phyloP scores from a whole-genome alignment of 2,113 vertebrate genomes.

The Heloderma charlesbogerti region DNA sequence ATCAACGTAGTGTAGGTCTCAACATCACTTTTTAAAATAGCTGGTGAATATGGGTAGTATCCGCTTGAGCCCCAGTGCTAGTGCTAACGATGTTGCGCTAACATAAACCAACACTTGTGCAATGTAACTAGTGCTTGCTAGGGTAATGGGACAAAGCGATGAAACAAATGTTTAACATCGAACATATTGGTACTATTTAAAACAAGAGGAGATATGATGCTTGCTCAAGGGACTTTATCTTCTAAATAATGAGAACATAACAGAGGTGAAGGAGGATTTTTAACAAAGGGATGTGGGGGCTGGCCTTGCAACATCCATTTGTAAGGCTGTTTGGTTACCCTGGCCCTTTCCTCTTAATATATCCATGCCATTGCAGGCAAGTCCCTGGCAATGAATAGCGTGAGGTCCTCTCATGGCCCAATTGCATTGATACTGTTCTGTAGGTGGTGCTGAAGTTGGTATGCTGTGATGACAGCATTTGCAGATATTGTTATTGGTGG shows the following conservation, averaged over 20 bases:
- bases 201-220: not conserved
- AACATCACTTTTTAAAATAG: not conserved
- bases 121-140: too few relatives aligned
- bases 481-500: conserved; percentile 52
- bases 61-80: too few relatives aligned
- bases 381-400: not conserved
- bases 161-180: too few relatives aligned
- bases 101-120: not conserved
- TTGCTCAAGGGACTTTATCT: not conserved
- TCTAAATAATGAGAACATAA: not conserved
- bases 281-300: not conserved
- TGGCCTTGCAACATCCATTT: not conserved
- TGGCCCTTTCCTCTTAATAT: not conserved
- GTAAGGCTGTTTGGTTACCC: too few relatives aligned
- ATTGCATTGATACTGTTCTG: not conserved
- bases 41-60: not conserved
- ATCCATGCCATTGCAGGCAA: not conserved
- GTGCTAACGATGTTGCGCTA: too few relatives aligned
- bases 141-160: too few relatives aligned
- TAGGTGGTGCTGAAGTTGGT: conserved; percentile 47
- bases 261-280: not conserved
- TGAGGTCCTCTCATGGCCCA: too few relatives aligned
- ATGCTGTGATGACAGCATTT: conserved; percentile 47
- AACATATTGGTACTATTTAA: not conserved
- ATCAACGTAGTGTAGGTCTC: not conserved